phyloP scores from a whole-genome alignment of 2,113 vertebrate species.

The Sinosuthora webbiana region DNA sequence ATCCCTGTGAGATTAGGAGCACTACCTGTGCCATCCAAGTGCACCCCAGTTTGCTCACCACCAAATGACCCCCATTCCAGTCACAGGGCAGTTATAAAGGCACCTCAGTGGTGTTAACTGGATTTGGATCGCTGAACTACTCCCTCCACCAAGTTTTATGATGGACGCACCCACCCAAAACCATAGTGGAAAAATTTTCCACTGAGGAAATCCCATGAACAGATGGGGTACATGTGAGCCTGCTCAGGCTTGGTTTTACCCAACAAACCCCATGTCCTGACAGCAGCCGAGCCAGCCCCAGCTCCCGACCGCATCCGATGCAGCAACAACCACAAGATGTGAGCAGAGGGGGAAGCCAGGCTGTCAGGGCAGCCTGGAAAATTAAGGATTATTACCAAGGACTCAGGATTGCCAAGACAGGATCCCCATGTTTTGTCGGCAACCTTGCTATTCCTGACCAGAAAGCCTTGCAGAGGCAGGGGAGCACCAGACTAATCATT shows the following conservation, averaged over 20 bases:
- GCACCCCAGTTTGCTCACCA: not conserved
- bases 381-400: not conserved
- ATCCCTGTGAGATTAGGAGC: not conserved
- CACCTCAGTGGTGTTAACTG: not conserved
- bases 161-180: not conserved
- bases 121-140: not conserved
- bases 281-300: fast-evolving
- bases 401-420: not conserved
- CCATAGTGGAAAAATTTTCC: not conserved
- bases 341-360: not conserved
- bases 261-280: not conserved
- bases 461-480: not conserved
- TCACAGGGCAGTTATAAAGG: not conserved
- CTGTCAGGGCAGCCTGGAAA: not conserved
- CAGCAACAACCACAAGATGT: not conserved
- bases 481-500: not conserved
- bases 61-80: not conserved
- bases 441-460: not conserved
- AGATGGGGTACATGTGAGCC: not conserved
- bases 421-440: not conserved
- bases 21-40: not conserved
- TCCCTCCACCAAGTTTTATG: not conserved
- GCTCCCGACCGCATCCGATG: fast-evolving
- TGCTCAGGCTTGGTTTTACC: not conserved
- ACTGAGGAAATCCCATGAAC: not conserved